Evolutionary conservation across 2,888 invertebrate species (phyloP).

Genomic region (Agelastica alni): DNA sequence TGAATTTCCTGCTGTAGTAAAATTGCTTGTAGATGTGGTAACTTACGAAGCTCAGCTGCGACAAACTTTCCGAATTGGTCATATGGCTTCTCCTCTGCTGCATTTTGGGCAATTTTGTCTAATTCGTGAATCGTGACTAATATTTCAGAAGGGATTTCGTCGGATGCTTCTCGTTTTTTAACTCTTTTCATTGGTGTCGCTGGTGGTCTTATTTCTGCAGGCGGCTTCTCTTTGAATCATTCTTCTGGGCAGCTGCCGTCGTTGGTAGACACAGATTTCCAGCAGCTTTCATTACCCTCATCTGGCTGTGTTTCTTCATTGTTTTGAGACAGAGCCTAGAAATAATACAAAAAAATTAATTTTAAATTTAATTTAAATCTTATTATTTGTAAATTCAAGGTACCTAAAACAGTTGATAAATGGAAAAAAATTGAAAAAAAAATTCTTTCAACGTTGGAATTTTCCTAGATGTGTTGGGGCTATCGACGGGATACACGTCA

Average conservation of each 20-base stretch:
- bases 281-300: background rate
- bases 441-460: slow-evolving; percentile 14
- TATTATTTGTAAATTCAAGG: too few relatives aligned
- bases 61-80: slow-evolving; percentile 16
- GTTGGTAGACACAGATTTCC: too few relatives aligned
- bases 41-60: slow-evolving; percentile 12
- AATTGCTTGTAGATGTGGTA: slow-evolving; percentile 16
- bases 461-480: slow-evolving; percentile 46
- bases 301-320: background rate
- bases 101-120: slow-evolving; percentile 14
- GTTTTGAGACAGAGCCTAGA: too few relatives aligned
- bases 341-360: too few relatives aligned
- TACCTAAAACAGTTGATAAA: slow-evolving; percentile 4
- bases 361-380: too few relatives aligned
- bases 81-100: slow-evolving; percentile 12
- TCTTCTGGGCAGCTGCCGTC: background rate
- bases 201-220: slow-evolving; percentile 19
- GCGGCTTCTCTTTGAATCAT: background rate
- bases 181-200: background rate
- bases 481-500: slow-evolving; percentile 47
- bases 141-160: background rate
- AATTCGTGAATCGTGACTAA: slow-evolving; percentile 6
- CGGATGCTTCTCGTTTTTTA: background rate
- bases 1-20: slow-evolving; percentile 22
- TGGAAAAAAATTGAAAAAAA: slow-evolving; percentile 8